These are phyloP conservation scores for Pseudomugil gertrudae DNA, from an alignment of 2,797 vertebrate species.

Conservation along the genomic window DNA sequence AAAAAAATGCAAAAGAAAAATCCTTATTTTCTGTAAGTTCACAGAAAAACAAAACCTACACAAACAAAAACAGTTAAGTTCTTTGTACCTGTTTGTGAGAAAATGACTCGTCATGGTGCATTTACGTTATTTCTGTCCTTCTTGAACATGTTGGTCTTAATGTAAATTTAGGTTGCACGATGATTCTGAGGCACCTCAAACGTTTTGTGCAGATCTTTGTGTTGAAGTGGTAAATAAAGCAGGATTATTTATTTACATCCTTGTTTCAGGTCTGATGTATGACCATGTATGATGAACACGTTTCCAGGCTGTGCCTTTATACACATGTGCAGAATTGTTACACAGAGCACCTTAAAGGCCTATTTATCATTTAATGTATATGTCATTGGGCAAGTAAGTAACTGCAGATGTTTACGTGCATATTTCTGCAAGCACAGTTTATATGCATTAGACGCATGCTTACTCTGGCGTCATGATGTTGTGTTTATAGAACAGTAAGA, in stretches of 20 bases:
- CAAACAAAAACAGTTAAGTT: no score
- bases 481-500: not conserved
- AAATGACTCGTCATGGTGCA: no score
- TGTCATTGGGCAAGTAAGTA: not conserved
- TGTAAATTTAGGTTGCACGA: not conserved
- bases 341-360: not conserved
- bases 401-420: not conserved
- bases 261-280: not conserved
- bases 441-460: not conserved
- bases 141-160: not conserved
- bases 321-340: not conserved
- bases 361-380: no score
- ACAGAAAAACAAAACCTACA: no score
- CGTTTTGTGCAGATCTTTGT: not conserved
- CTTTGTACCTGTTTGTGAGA: no score
- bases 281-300: conserved; percentile 7
- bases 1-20: no score
- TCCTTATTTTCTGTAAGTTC: no score
- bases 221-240: not conserved
- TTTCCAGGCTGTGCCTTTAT: not conserved
- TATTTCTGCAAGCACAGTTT: not conserved
- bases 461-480: not conserved
- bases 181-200: no score
- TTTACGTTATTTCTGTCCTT: not conserved
- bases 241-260: not conserved